Evolutionary conservation across 2,888 invertebrate species (phyloP), one percentile per base, ranked within the genome.

Genomic region (Chironomus tentans): DNA sequence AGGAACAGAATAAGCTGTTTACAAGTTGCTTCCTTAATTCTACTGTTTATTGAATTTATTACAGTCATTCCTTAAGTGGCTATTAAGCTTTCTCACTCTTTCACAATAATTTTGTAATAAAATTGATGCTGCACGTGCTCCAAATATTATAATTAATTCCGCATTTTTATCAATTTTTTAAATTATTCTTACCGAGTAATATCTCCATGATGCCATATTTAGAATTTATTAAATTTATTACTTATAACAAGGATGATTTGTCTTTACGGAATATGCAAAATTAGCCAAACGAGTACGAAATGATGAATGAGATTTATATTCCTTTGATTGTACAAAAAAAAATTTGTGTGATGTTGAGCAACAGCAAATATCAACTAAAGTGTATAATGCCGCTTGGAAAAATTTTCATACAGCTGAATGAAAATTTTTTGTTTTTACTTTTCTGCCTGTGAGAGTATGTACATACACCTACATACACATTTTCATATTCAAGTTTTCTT

Each of bases 201-300:
- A 68, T 74, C 74, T 74, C 74, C 74, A 74, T 28, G 74, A 74
- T 46, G 74, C 61, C 74, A 74, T 74, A 38, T 38, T 74, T 74
- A 46, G 38, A 10, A 38, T 2, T 38, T 38, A 38, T 10, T 38
- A 10, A 10, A 7, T 38, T 10, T 10, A 38, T 18, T 18, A 18
- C 21, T 15, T 50, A 38, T 10, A 38, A 38, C 38, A 38, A 38
- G 38, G 38, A 38, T 38, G 38, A 38, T 38, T 38, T 38, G 38
- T 38, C 38, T 38, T 38, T 38, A 38, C 38, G 38, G 10, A 38
- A 38, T 38, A 38, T 38, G 38, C 13, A 24, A 24, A 21, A 65
- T 5, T 12, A 65, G 21, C 22, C 13, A 7, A 24, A 22, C 21
- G 13, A 10, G 22, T 22, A 65, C 65, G 65, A 65, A 65, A 22